Conservation (phyloP, 2,888 invertebrate species). For the Agrilus cyanescens region DNA sequence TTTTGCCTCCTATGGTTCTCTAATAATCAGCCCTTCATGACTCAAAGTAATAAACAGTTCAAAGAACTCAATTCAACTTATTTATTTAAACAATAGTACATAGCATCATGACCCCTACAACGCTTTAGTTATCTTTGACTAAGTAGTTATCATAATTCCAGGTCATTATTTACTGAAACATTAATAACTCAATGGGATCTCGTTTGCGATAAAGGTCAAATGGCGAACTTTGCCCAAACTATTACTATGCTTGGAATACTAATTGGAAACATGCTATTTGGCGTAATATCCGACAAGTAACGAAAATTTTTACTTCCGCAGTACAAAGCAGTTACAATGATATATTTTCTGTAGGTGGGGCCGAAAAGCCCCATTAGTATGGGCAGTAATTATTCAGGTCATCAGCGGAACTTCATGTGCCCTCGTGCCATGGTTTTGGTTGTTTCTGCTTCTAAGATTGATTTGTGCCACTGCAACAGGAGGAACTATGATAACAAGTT, state of each 20-base stretch:
- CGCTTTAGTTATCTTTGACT: too few species aligned
- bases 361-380: slow-evolving; percentile 58
- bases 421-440: slow-evolving; percentile 51
- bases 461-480: slow-evolving; percentile 65
- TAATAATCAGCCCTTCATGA: too few species aligned
- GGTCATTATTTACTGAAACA: slow-evolving; percentile 53
- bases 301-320: slow-evolving; percentile 12
- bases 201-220: slow-evolving; percentile 52
- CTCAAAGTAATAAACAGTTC: background rate
- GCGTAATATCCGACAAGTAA: slow-evolving; percentile 66
- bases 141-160: slow-evolving; percentile 14
- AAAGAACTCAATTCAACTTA: too few species aligned
- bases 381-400: slow-evolving; percentile 62
- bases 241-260: slow-evolving; percentile 69
- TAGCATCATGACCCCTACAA: too few species aligned
- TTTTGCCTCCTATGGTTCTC: too few species aligned
- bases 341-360: slow-evolving; percentile 49
- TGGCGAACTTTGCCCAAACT: slow-evolving; percentile 64
- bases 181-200: slow-evolving; percentile 67
- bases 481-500: slow-evolving; percentile 73
- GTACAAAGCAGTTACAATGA: background rate
- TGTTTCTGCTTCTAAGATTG: slow-evolving; percentile 57
- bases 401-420: slow-evolving; percentile 59
- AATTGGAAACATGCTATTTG: slow-evolving; percentile 62
- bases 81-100: too few species aligned